Conservation (phyloP, 1,140 invertebrate species). For the Aricia agestis region DNA sequence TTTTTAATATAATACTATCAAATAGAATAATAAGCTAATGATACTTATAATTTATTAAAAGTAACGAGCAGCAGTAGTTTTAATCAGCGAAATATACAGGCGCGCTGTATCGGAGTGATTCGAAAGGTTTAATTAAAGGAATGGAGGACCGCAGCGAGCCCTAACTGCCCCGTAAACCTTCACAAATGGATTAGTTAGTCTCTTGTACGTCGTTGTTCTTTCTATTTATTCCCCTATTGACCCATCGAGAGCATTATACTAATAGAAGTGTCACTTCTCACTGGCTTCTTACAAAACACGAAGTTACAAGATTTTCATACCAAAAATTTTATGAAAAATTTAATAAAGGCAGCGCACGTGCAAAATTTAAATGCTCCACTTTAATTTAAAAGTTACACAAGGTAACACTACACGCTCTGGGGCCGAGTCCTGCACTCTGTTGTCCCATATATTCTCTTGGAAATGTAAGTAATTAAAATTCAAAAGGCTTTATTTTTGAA, state of each 20-base stretch:
- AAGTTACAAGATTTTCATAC: too few species aligned
- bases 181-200: conserved; percentile 64
- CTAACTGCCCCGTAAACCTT: conserved; percentile 24
- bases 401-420: background rate
- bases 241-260: too few species aligned
- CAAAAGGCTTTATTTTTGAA: background rate
- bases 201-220: conserved; percentile 43
- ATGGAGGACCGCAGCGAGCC: conserved; percentile 38
- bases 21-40: too few species aligned
- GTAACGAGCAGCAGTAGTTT: conserved; percentile 19
- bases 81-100: conserved; percentile 34
- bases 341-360: conserved; percentile 18
- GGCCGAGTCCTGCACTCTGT: background rate
- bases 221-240: too few species aligned
- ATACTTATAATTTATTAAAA: too few species aligned
- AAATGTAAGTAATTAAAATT: conserved; percentile 1
- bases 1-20: too few species aligned
- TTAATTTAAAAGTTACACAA: background rate
- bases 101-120: conserved; percentile 36
- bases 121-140: conserved; percentile 63
- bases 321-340: conserved; percentile 28
- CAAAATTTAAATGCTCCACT: background rate
- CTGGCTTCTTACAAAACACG: too few species aligned
- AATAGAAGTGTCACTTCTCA: too few species aligned
- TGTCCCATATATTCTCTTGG: conserved; percentile 1